Base-by-base conservation (phyloP, 2,888 invertebrate genomes). In the Drosophila differens region DNA sequence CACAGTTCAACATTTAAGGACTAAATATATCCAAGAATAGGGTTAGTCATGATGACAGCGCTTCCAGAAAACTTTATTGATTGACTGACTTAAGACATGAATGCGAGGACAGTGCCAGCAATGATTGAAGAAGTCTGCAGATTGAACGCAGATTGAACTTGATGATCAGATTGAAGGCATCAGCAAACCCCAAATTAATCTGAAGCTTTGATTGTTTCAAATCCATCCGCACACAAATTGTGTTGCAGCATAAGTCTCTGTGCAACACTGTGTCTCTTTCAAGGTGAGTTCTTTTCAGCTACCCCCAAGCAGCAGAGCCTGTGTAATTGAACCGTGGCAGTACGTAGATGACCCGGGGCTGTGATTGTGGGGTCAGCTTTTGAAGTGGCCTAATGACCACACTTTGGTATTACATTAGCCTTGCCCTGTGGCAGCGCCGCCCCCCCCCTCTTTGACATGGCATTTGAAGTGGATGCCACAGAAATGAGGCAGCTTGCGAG, bases 401-500 rank as follows among this genome's bases (percentile, higher is more conserved):
- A 74, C 54, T 73, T 60, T 33, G 33, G 81, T 65, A 75, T 68
- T 62, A 72, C 72, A 76, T 79, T 81, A 60, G 69, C 68, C 47
- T 22, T 47, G 28, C 39, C 74, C 80, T 30, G 75, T 47, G 51
- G 69, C 47, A 47, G 4, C 47, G 57, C 32, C 33, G 19, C 19
- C 5, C n/a, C 51, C 22, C 22, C 33, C 22, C 22, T 4, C 7
- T 33, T 30, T 64, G 55, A 70, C 70, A 75, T 68, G 76, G 74
- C 80, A 81, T 78, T 70, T 81, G 70, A 81, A 77, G 79, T 81
- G 73, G 72, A 77, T 71, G 77, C 70, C 67, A 58, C 66, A 78
- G 60, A 44, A 58, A 54, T 64, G 66, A 49, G 63, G 68, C 74
- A 66, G 37, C 59, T 65, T 59, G 39, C 47, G 47, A 47, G 22